Base-by-base conservation (phyloP, 2,888 invertebrate species). In the Drosophila histrio region DNA sequence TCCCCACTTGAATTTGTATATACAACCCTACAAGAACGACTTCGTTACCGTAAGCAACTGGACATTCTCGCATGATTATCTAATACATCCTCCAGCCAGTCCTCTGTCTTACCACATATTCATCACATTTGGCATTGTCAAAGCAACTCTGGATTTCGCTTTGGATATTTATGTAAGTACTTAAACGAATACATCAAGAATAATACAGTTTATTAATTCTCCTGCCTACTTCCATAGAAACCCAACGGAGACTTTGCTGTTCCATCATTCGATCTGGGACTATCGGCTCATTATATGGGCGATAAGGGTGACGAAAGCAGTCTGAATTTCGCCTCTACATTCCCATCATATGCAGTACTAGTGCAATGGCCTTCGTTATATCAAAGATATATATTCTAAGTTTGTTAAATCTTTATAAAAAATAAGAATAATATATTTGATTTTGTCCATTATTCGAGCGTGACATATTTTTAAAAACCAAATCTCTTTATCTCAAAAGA, bases 341-440 rank as follows among this genome's bases (percentile, higher is more conserved):
- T 94, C 76, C 94, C 94, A 0, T 74, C 90, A 4, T 93, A 93
- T 92, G 90, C 92, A 0, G 92, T 91, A 79, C 87, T 92, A 2
- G 91, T 91, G 62, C 91, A 93, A 32, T 93, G 92, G 92, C 90
- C 93, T 15, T 92, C 92, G 34, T 90, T 91, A 15, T 93, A 93
- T 74, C 90, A 92, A 68, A 77, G 88, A 57, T 89, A 80, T 70
- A 72, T 89, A 24, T 71, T 46, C 8, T 64, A 47, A 32, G 21
- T 2, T 17, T 2, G 7, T 2, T 8, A 2, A 36, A n/a, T 26
- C 13, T 6, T 8, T 7, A 4, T 17, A 2, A 6, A 7, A 19
- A 39, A 49, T 11, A 11, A 1, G 11, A 24, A 24, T 9, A 19
- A 0, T 28, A n/a, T 9, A 13, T 19, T 6, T 9, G 28, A 2